Evolutionary conservation across 2,797 vertebrate species (phyloP).

Genomic region (Molossus molossus): DNA sequence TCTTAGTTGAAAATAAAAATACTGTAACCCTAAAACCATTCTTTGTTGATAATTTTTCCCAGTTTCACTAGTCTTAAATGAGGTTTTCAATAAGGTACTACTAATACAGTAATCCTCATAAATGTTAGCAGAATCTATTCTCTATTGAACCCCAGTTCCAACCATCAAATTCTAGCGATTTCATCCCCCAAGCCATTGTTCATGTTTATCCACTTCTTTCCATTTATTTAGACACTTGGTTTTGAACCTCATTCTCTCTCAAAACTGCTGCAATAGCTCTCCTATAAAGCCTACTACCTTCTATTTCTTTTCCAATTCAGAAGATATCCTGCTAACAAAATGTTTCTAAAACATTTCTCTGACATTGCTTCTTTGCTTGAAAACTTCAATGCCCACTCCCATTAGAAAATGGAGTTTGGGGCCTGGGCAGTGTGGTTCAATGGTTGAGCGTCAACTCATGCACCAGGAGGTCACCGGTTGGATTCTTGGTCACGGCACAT

Average conservation of each 20-base stretch:
- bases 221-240: constrained; percentile 3
- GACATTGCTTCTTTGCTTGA: constrained; percentile 46
- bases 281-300: constrained; percentile 45
- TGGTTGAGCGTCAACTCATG: too few relatives aligned
- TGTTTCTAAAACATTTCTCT: constrained; percentile 4
- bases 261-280: neutral
- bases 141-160: neutral
- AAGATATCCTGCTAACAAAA: constrained; percentile 20
- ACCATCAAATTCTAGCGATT: neutral
- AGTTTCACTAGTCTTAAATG: constrained; percentile 40
- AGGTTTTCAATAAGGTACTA: neutral
- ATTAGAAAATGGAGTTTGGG: constrained; percentile 37
- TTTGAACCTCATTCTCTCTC: constrained; percentile 15
- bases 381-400: neutral
- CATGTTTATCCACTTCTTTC: constrained; percentile 30
- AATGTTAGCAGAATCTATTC: neutral
- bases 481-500: too few relatives aligned
- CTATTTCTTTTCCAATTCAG: neutral
- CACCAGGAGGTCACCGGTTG: too few relatives aligned
- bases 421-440: too few relatives aligned
- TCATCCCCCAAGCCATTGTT: neutral
- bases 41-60: neutral
- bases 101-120: neutral
- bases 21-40: neutral
- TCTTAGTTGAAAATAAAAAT: constrained; percentile 44